Percentiles rank a stretch among this genome's conserved stretches.
phyloP scores from a whole-genome alignment of 2,113 vertebrate genomes.

The Micronisus gabar region DNA sequence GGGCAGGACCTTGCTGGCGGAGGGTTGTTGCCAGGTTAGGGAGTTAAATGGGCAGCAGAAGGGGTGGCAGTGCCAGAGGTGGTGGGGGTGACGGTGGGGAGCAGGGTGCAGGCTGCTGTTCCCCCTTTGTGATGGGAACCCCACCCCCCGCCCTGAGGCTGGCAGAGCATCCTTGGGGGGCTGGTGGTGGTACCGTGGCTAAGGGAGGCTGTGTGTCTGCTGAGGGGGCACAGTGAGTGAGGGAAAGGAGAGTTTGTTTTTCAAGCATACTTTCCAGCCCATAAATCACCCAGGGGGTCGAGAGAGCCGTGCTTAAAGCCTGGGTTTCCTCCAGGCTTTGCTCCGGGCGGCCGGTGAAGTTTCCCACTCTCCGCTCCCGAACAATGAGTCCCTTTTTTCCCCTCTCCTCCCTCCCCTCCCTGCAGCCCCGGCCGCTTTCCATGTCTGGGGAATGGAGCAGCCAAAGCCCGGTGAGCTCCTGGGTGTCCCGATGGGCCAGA shows the following conservation, averaged over 20 bases:
- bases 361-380: constrained; percentile 25
- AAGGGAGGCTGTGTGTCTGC: background rate
- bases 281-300: constrained; percentile 22
- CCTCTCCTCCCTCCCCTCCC: constrained; percentile 30
- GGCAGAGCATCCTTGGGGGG: background rate
- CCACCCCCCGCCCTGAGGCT: background rate
- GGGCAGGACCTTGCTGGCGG: background rate
- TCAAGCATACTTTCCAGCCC: constrained; percentile 31
- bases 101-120: background rate
- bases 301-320: background rate
- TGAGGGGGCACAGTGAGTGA: background rate
- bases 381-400: constrained; percentile 60
- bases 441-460: background rate
- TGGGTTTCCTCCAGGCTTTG: constrained; percentile 52
- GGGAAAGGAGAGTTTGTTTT: constrained; percentile 40
- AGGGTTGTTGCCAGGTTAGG: background rate
- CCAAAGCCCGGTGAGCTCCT: constrained; percentile 1
- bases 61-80: background rate
- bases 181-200: background rate
- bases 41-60: background rate
- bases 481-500: background rate
- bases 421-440: background rate
- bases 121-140: background rate
- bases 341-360: background rate
- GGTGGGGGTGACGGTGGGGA: background rate